Base-by-base conservation (phyloP, 2,113 vertebrate species). In the Calcarius ornatus region DNA sequence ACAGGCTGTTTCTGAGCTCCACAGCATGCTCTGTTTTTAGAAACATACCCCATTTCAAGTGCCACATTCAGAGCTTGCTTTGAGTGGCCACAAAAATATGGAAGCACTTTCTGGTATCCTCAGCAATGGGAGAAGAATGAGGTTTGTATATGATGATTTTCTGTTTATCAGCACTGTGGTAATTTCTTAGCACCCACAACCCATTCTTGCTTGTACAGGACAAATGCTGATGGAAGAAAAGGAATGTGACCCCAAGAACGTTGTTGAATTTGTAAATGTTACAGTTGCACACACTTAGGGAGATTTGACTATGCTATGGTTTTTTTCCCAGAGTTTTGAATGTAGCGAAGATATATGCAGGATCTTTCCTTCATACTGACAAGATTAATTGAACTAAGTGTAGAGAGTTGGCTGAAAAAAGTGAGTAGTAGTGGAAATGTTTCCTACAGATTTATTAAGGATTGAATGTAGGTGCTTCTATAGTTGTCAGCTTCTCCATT, bases 301-400 rank as follows among this genome's bases (percentile, higher is more conserved):
- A 77, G 47, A 81, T 66, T 70, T 61, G 37, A 15, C n/a, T 66
- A 1, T 45, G 6, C 38, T 50, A 13, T 43, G 30, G 42, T 59
- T 91, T 88, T 87, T 80, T 71, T 54, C 63, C 64, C 66, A 83
- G 68, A 37, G 53, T 76, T 95, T 88, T 63, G 22, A 78, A 54
- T 51, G 43, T 51, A 43, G 37, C 63, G 60, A n/a, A 77, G 66
- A 80, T 83, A 53, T 10, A 47, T 73, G 43, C 64, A 80, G 25
- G 61, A 51, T 76, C 43, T 84, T 80, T 86, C 40, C 40, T 85
- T 95, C 31, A 19, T 63, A 13, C 21, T 37, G 38, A 48, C 12
- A 66, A 66, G 75, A 63, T 83, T 59, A 86, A 86, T 30, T 77
- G n/a, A 86, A 77, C 24, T 63, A 51, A 77, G 20, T 56, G 59